Evolutionary conservation across 2,888 invertebrate species (phyloP).

Genomic region (Tridacna gigas): DNA sequence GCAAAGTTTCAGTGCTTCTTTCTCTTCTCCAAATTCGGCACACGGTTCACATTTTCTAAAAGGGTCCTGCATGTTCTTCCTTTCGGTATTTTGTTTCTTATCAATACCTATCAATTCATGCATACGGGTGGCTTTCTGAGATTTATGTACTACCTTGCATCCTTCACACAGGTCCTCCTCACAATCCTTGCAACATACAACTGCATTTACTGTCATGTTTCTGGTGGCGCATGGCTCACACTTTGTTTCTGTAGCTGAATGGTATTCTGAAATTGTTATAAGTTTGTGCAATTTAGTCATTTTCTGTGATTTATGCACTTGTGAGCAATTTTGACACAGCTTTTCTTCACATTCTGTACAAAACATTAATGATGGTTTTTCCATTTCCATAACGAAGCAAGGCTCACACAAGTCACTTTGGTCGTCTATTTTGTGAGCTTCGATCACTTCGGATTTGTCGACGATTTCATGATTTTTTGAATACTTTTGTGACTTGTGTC

Average conservation of each 20-base stretch:
- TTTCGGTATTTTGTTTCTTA: not conserved
- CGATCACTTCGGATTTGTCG: not conserved
- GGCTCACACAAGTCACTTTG: not conserved
- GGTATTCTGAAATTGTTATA: not conserved
- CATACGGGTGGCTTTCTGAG: not conserved
- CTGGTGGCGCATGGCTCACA: not conserved
- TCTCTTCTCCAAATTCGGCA: not conserved
- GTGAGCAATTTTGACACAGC: slow-evolving; percentile 10
- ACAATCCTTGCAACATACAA: slow-evolving; percentile 2
- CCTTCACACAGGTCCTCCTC: slow-evolving; percentile 15
- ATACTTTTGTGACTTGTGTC: not conserved
- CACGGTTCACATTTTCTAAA: not conserved
- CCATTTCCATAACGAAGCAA: not conserved
- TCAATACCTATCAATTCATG: not conserved
- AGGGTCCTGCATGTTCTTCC: not conserved
- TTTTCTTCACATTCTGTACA: slow-evolving; percentile 19
- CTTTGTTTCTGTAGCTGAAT: not conserved
- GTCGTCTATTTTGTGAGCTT: not conserved
- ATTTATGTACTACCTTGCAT: not conserved
- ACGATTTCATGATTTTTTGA: not conserved
- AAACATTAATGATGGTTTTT: not conserved
- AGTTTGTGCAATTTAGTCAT: slow-evolving; percentile 7
- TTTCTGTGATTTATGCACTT: not conserved
- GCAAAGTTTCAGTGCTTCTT: not conserved
- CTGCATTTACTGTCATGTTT: not conserved